Base-by-base conservation (phyloP, 2,797 vertebrate genomes). In the Diplodus sargus region DNA sequence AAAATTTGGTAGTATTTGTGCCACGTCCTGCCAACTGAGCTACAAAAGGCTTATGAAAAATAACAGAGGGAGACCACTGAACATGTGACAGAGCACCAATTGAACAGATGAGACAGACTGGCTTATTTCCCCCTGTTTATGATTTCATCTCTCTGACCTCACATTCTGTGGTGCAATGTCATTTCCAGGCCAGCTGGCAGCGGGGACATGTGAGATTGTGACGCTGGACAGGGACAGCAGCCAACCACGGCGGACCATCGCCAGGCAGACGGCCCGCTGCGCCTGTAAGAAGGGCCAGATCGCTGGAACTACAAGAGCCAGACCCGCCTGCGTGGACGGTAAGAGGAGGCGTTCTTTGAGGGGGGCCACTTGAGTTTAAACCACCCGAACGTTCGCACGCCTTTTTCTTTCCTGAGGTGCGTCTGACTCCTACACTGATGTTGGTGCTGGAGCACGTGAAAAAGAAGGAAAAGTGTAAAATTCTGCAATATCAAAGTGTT, bases 231-330 rank as follows among this genome's bases (percentile, higher is more conserved):
- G 96, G 93, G 98, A 99, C 93, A 99, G 97, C 96, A 99, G 97
- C 93, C 98, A 99, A 93, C 98, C 98, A 11, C 96, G 97, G 93
- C 97, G 98, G 95, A 99, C 98, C 81, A 98, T 99, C 85, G 98
- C 98, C 89, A 96, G 98, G 92, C 98, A 99, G 96, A 99, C 98
- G 11, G 98, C 98, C 78, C 97, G 98, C 95, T 99, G 98, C 20
- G 98, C 98, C 47, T 99, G 98, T 95, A 98, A 97, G 93, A 99
- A 97, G 94, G 98, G 98, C 92, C 98, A 99, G 96, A 99, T 99
- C 88, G 98, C 98, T 3, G 98, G 98, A 83, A 99, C 98, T 86
- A 99, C 97, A 82, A 96, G 98, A 95, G 98, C 98, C 85, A 96
- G 97, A 94, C 98, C 98, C 54, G 98, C 98, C 72, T 99, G 98